Conservation (phyloP, 2,797 vertebrate species). For the Sebastes taczanowskii region DNA sequence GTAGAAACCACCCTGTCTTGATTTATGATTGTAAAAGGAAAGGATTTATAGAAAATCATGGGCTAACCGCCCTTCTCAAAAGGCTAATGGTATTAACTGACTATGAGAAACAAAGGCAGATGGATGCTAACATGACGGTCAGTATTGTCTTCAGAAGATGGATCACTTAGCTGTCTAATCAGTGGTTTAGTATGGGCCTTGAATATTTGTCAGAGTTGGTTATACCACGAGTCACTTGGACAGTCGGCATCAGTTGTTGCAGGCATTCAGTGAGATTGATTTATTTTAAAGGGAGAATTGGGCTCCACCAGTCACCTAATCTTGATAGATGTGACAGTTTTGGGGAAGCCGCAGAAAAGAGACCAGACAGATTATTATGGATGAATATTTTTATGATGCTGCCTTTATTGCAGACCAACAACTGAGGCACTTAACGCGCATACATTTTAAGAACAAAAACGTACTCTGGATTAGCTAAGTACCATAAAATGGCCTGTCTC, state of each 20-base stretch:
- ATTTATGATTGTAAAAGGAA: slow-evolving; percentile 62
- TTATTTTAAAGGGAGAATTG: slow-evolving; percentile 54
- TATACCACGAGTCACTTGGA: slow-evolving; percentile 49
- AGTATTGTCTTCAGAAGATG: slow-evolving; percentile 52
- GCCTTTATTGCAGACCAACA: slow-evolving; percentile 39
- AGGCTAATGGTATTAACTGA: slow-evolving; percentile 78
- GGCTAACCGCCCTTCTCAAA: slow-evolving; percentile 58
- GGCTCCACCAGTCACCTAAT: slow-evolving; percentile 64
- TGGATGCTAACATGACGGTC: slow-evolving; percentile 60
- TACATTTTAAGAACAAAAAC: slow-evolving; percentile 36
- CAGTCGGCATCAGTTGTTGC: slow-evolving; percentile 54
- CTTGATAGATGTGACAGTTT: slow-evolving; percentile 70
- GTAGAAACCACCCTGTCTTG: slow-evolving; percentile 37
- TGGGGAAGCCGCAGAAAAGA: slow-evolving; percentile 44
- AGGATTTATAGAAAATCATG: slow-evolving; percentile 52
- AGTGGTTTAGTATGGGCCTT: slow-evolving; percentile 59
- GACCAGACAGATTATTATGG: slow-evolving; percentile 59
- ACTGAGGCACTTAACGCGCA: background rate
- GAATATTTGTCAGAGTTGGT: slow-evolving; percentile 70
- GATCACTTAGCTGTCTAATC: slow-evolving; percentile 69
- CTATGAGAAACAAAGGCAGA: slow-evolving; percentile 70
- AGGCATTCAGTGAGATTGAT: slow-evolving; percentile 65
- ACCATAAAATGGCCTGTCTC: slow-evolving; percentile 57
- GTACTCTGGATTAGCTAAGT: slow-evolving; percentile 57
- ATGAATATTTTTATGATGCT: slow-evolving; percentile 57